Percentiles rank a stretch among this genome's conserved stretches.
Evolutionary conservation across 2,797 vertebrate species (phyloP).

Genomic region (Tadarida brasiliensis): DNA sequence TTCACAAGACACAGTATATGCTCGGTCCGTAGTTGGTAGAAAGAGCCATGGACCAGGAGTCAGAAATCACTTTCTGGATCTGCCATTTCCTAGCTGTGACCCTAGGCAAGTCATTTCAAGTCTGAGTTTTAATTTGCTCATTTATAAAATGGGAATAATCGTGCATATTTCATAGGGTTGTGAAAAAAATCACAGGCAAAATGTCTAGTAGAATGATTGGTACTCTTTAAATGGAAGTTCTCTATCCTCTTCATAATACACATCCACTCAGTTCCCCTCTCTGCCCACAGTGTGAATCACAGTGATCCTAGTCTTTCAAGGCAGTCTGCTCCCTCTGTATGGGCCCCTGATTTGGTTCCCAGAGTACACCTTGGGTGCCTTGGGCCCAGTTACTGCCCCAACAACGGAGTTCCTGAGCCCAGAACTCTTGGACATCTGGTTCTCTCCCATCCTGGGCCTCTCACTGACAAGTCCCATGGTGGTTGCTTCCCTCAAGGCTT

Average conservation of each 20-base stretch:
- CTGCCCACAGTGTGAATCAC: neutral
- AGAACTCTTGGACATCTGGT: neutral
- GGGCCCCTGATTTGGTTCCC: neutral
- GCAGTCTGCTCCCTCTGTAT: neutral
- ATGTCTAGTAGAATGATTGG: neutral
- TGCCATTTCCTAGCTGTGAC: neutral
- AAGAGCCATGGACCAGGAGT: neutral
- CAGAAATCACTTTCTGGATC: conserved; percentile 11
- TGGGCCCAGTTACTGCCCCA: neutral
- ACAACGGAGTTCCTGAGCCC: neutral
- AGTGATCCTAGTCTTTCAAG: neutral
- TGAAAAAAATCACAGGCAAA: neutral
- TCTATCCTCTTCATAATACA: neutral
- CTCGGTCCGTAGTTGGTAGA: neutral
- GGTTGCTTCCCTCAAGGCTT: neutral
- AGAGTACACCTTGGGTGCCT: neutral
- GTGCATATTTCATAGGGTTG: neutral
- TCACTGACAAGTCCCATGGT: neutral
- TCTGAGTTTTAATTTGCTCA: neutral
- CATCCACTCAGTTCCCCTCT: neutral
- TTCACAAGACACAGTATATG: neutral
- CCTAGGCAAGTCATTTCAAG: conserved; percentile 29
- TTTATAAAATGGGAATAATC: neutral
- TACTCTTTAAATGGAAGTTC: neutral
- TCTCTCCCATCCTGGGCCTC: neutral